These are phyloP conservation scores for Trachelus iudaicus DNA, from an alignment of 2,888 invertebrate species.

Conservation along the genomic window DNA sequence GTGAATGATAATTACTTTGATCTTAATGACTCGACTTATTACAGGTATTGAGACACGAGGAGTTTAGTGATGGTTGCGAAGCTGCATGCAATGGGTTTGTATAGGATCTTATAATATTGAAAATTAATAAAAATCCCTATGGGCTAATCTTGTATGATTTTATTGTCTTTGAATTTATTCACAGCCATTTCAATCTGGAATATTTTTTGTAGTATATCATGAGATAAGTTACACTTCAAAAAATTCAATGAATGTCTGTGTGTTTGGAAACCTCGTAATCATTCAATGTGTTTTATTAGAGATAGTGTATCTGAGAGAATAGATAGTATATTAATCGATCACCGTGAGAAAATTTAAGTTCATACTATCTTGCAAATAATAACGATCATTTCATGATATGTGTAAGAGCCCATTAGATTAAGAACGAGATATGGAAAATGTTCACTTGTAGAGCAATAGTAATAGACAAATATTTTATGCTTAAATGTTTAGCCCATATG, in stretches of 20 bases:
- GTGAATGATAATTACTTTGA: conserved; percentile 14
- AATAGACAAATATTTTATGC: neutral
- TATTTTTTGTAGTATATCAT: neutral
- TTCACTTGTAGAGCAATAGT: neutral
- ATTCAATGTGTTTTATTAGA: neutral
- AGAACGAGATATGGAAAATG: neutral
- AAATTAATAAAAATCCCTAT: neutral
- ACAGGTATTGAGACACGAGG: conserved; percentile 94
- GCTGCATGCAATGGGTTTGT: conserved; percentile 96
- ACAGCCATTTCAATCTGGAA: neutral
- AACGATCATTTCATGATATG: neutral
- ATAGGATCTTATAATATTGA: neutral
- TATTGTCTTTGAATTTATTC: neutral
- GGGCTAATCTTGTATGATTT: neutral
- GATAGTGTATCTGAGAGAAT: neutral
- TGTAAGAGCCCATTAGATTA: neutral
- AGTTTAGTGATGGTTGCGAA: conserved; percentile 96
- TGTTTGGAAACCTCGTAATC: neutral
- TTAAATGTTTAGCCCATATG: conserved; percentile 82
- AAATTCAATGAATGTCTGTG: neutral
- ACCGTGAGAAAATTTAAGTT: neutral
- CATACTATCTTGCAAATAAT: neutral
- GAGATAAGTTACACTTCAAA: neutral
- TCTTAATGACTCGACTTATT: conserved; percentile 26
- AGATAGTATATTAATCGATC: neutral